Base-by-base conservation (phyloP, 2,888 invertebrate genomes). In the Limnephilus marmoratus region DNA sequence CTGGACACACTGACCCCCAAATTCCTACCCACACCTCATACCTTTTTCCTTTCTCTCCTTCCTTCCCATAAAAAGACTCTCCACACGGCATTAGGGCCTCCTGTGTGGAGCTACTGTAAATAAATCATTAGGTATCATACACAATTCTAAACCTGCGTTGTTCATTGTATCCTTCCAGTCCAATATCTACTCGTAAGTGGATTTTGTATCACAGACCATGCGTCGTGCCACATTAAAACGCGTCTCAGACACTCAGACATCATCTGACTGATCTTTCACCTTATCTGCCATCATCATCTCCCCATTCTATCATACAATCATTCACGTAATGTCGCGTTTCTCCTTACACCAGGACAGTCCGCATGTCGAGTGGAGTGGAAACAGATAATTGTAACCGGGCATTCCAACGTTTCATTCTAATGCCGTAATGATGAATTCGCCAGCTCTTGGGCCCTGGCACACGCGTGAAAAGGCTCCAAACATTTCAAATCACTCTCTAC, bases 211-310 rank as follows among this genome's bases (percentile, higher is more conserved):
- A 68, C 24, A n/a, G 68, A 12, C 4, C 2, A 24, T 2, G 9
- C 7, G 9, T 24, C 68, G 68, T 4, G 7, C 2, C 37, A n/a
- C 34, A 41, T 18, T 7, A 24, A 83, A 31, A 83, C 34, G 24
- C 83, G 83, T 83, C 83, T 83, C 37, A 34, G 37, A 34, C 37
- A 83, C 34, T 34, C 83, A 34, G 37, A 34, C 83, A 83, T 68
- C 53, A 24, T 24, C 53, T 24, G 53, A 68, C 68, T 24, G 68
- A 68, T 68, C 68, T 24, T 68, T n/a, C 24, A 24, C 83, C 83
- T 83, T 83, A 83, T 83, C 83, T 83, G 34, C 37, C 37, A 18
- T 83, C 83, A 41, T 83, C 37, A 83, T 83, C 83, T 24, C 83
- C 18, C 83, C 83, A 83, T n/a, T 68, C 68, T 0, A 68, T 2